A percentile compares a stretch with the other conserved stretches of the same genome.
These are phyloP conservation scores for Heteronetta atricapilla DNA, from an alignment of 2,113 vertebrate genomes.

Conservation along the genomic window DNA sequence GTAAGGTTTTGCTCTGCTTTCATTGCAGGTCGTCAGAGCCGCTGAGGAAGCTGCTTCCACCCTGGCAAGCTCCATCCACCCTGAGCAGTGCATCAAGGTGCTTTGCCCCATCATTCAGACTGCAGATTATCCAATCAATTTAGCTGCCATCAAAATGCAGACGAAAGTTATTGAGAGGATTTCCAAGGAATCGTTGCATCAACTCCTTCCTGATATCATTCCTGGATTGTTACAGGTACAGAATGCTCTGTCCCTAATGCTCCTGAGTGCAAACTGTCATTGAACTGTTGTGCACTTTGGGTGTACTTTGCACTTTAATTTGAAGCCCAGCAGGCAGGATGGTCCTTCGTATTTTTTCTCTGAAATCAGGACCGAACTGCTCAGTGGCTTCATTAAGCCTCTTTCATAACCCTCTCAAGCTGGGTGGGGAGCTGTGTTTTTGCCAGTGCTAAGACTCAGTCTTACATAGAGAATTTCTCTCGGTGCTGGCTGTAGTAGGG, in stretches of 20 bases:
- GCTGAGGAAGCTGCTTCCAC: slow-evolving; percentile 96
- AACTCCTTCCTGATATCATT: slow-evolving; percentile 94
- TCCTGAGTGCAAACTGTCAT: not conserved
- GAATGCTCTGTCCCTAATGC: not conserved
- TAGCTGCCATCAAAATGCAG: slow-evolving; percentile 99
- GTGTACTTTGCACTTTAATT: not conserved
- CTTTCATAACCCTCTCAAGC: not conserved
- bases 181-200: slow-evolving; percentile 88
- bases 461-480: not conserved
- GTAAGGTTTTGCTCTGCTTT: not conserved
- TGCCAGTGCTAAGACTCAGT: not conserved
- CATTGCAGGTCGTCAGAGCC: slow-evolving; percentile 91
- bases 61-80: slow-evolving; percentile 93
- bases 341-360: not conserved
- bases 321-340: not conserved
- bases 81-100: slow-evolving; percentile 98
- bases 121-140: slow-evolving; percentile 97
- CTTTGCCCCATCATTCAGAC: slow-evolving; percentile 98
- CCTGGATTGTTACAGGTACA: slow-evolving; percentile 93
- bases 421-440: not conserved
- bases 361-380: not conserved
- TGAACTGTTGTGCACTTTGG: not conserved
- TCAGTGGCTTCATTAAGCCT: not conserved
- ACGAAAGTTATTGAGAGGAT: slow-evolving; percentile 97
- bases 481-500: not conserved